Conservation (phyloP, 30 jellyfish, hydroid and myxozoan species). For the Kudoa iwatai region DNA sequence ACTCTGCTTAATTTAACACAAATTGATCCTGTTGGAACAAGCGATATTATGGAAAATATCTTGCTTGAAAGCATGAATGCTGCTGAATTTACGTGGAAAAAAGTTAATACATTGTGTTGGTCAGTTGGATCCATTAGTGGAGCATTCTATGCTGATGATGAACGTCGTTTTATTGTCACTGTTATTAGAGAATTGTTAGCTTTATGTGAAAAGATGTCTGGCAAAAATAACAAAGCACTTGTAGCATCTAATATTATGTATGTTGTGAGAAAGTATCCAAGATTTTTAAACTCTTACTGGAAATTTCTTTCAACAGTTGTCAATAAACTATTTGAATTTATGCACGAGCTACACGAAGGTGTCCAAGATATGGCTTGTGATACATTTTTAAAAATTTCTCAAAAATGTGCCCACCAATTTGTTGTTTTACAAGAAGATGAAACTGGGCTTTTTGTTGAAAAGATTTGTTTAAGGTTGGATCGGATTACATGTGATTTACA, state of each 20-base stretch:
- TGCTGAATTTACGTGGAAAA: background rate
- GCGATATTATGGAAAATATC: background rate
- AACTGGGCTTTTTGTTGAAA: background rate
- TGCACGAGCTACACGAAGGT: conserved; percentile 97
- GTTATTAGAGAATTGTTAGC: conserved; percentile 55
- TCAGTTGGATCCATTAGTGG: conserved; percentile 96
- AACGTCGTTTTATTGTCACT: conserved; percentile 50
- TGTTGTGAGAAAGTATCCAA: conserved; percentile 86
- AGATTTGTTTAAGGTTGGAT: background rate
- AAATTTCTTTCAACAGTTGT: conserved; percentile 75
- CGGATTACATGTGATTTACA: background rate
- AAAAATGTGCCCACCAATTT: conserved; percentile 49
- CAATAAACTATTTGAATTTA: conserved; percentile 61
- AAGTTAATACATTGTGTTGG: conserved; percentile 16
- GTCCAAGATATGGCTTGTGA: conserved; percentile 99
- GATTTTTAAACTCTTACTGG: conserved; percentile 81
- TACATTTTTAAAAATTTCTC: conserved; percentile 67
- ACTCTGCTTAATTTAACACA: conserved; percentile 20
- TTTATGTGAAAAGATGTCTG: conserved; percentile 56
- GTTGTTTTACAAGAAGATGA: conserved; percentile 14
- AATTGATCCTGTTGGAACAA: background rate
- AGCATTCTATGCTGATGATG: conserved; percentile 89
- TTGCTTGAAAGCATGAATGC: background rate
- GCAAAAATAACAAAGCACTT: conserved; percentile 84
- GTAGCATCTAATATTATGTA: conserved; percentile 88